These are phyloP conservation scores for Theodoxus fluviatilis DNA, from an alignment of 2,888 invertebrate genomes.

Conservation along the genomic window DNA sequence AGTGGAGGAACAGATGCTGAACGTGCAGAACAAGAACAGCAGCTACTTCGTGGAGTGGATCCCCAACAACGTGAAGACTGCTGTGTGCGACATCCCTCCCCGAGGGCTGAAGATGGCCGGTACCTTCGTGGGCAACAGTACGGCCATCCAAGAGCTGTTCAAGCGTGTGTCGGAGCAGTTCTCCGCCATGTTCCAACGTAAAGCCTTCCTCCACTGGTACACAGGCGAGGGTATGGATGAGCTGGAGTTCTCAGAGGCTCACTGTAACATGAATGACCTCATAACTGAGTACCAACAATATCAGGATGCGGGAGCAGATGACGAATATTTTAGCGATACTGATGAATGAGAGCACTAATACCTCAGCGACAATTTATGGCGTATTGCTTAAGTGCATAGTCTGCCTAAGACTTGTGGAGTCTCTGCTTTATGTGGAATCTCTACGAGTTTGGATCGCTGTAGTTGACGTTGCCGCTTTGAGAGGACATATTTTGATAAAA, in stretches of 20 bases:
- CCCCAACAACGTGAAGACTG: constrained; percentile 29
- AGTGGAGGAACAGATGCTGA: constrained; percentile 27
- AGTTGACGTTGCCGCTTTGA: too few species aligned
- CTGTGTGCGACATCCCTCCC: constrained; percentile 30
- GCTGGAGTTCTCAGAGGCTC: constrained; percentile 23
- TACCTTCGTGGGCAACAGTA: constrained; percentile 30
- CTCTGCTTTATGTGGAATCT: too few species aligned
- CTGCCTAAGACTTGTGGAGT: too few species aligned
- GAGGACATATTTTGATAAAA: too few species aligned
- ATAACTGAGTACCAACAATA: constrained; percentile 30
- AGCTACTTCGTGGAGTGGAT: constrained; percentile 28
- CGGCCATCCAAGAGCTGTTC: constrained; percentile 28
- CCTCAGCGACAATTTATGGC: too few species aligned
- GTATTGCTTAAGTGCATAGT: too few species aligned
- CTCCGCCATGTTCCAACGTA: constrained; percentile 9
- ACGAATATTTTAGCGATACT: too few species aligned
- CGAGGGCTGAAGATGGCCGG: constrained; percentile 25
- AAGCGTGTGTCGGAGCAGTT: constrained; percentile 25
- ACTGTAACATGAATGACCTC: constrained; percentile 18
- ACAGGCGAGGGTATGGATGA: constrained; percentile 30
- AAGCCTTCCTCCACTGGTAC: constrained; percentile 30
- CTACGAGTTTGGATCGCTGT: too few species aligned
- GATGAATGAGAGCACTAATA: too few species aligned
- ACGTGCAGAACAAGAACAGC: constrained; percentile 26
- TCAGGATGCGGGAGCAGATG: too few species aligned